Base-by-base conservation (phyloP, 2,797 vertebrate species). In the Anabacerthia variegaticeps region DNA sequence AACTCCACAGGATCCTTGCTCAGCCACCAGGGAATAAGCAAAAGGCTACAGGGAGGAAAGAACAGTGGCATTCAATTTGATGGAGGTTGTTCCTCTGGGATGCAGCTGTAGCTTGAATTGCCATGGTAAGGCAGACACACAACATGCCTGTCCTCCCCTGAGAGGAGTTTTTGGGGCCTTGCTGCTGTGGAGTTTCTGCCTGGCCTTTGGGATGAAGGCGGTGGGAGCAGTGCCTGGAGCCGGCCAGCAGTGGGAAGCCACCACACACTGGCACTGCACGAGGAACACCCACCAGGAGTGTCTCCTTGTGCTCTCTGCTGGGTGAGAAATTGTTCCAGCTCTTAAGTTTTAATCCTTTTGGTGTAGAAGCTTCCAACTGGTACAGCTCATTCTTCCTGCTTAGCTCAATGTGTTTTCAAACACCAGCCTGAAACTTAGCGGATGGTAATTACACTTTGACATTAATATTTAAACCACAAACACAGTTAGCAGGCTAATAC, bases 401-500 rank as follows among this genome's bases (percentile, higher is more conserved):
- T n/a, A 82, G 95, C 80, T 63, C 90, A 92, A 58, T 41, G 85
- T 79, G 67, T 96, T 97, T 97, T 91, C 90, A 96, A 96, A 85
- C 67, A 39, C 6, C 62, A 91, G 91, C 82, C 80, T 96, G 92
- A 44, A 80, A 98, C 88, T 92, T 72, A 91, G 92, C 1, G 61
- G 92, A 88, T 87, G 78, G 94, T 97, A 97, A 97, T 97, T 97
- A 97, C 93, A 94, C 95, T 94, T 93, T 79, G 94, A 96, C 97
- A 97, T 97, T 96, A 98, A 98, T 98, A 98, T 98, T 98, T 98
- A 98, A 98, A 97, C 94, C 96, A 97, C 97, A 98, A 97, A 98
- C 94, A 97, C 96, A 96, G 92, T 97, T 96, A 95, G 95, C 34
- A 75, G 73, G 65, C 96, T 97, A 97, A 98, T 97, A 59, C 97